These are phyloP conservation scores for Hucho hucho DNA, from an alignment of 2,113 vertebrate genomes.

Conservation along the genomic window DNA sequence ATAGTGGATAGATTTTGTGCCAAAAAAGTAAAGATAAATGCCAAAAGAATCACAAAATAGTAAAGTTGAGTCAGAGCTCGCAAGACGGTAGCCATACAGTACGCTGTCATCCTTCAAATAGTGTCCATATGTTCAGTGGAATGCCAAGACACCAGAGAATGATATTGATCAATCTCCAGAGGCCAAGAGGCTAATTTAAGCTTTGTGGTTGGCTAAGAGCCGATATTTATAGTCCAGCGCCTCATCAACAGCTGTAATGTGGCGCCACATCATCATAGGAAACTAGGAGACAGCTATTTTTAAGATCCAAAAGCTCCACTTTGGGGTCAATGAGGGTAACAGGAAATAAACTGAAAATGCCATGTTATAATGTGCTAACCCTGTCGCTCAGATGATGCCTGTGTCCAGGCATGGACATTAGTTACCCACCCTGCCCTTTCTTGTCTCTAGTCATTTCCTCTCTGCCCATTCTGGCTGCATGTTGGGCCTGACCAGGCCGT, in stretches of 20 bases:
- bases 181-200: not conserved
- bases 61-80: too few relatives aligned
- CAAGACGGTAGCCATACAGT: too few relatives aligned
- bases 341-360: not conserved
- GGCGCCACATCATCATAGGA: not conserved
- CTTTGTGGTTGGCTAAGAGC: not conserved
- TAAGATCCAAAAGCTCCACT: not conserved
- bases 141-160: not conserved
- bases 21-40: too few relatives aligned
- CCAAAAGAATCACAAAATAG: too few relatives aligned
- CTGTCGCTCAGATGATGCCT: not conserved
- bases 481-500: constrained; percentile 32
- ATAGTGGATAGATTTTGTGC: too few relatives aligned
- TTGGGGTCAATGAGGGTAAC: not conserved
- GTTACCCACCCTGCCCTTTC: constrained; percentile 21
- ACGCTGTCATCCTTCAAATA: not conserved
- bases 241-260: constrained; percentile 5
- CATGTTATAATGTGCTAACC: too few relatives aligned
- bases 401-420: constrained; percentile 18
- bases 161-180: not conserved
- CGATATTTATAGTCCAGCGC: not conserved
- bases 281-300: not conserved
- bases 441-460: constrained; percentile 53
- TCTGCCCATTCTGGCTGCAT: constrained; percentile 1
- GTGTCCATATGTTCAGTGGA: not conserved